Evolutionary conservation across 2,888 invertebrate genomes (phyloP).

Genomic region (Tenthredo amoena): DNA sequence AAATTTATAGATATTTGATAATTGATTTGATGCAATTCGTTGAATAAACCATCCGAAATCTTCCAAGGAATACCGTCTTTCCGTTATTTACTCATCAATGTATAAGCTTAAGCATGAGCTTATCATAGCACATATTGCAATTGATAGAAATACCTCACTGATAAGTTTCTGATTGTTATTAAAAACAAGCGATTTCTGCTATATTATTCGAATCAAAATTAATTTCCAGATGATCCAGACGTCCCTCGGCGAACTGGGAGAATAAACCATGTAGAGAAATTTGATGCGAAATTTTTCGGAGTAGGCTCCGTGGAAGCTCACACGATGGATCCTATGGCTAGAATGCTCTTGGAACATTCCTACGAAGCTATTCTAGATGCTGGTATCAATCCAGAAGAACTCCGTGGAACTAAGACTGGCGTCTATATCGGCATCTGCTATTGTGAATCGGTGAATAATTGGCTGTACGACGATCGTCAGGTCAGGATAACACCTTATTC

Average conservation of each 20-base stretch:
- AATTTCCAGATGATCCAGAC: slow-evolving; percentile 80
- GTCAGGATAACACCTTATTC: not conserved
- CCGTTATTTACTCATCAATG: not conserved
- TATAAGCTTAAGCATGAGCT: no score
- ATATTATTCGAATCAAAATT: no score
- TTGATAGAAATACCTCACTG: no score
- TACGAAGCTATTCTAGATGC: slow-evolving; percentile 73
- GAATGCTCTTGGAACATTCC: slow-evolving; percentile 70
- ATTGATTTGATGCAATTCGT: not conserved
- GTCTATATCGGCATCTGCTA: slow-evolving; percentile 87
- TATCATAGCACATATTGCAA: no score
- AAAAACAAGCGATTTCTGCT: no score
- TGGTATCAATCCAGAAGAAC: slow-evolving; percentile 82
- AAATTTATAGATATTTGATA: not conserved
- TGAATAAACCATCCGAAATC: not conserved
- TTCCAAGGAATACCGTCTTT: not conserved
- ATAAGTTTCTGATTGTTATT: no score
- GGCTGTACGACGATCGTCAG: slow-evolving; percentile 84
- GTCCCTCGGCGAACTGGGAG: slow-evolving; percentile 88
- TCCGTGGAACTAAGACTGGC: slow-evolving; percentile 86
- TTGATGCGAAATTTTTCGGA: slow-evolving; percentile 88
- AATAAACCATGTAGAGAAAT: slow-evolving; percentile 85
- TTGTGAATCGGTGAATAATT: slow-evolving; percentile 87
- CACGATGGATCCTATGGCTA: slow-evolving; percentile 74
- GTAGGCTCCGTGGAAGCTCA: slow-evolving; percentile 84